phyloP scores from a whole-genome alignment of 2,888 invertebrate genomes.

The Sialis fuliginosa region DNA sequence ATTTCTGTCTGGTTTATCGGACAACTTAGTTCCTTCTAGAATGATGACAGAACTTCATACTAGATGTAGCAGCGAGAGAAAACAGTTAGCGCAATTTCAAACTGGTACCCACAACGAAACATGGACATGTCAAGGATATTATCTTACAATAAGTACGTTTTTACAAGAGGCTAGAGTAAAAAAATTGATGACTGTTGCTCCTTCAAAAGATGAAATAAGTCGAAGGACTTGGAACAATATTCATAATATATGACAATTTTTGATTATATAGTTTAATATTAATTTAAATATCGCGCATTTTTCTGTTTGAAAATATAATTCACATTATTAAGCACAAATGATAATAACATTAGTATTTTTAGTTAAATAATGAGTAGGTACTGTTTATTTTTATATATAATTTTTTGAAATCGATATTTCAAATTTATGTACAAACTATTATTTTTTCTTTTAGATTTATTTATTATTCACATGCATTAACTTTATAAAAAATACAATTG shows the following conservation, averaged over 20 bases:
- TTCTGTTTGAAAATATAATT: too few relatives aligned
- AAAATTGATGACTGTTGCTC: neutral
- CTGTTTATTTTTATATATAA: too few relatives aligned
- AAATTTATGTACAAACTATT: too few relatives aligned
- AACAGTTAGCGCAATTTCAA: slow-evolving; percentile 59
- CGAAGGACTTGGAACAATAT: slow-evolving; percentile 1
- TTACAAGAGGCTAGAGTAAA: slow-evolving; percentile 24
- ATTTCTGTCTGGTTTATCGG: slow-evolving; percentile 76
- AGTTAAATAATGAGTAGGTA: too few relatives aligned
- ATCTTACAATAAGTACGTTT: slow-evolving; percentile 35
- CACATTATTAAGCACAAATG: too few relatives aligned
- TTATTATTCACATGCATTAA: too few relatives aligned
- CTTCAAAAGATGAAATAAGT: neutral
- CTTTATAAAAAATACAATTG: too few relatives aligned
- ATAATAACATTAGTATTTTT: too few relatives aligned
- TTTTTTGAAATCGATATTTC: too few relatives aligned
- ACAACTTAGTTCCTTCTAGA: slow-evolving; percentile 71
- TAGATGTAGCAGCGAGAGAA: slow-evolving; percentile 54
- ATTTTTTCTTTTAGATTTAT: too few relatives aligned
- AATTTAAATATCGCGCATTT: too few relatives aligned
- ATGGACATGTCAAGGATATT: slow-evolving; percentile 77
- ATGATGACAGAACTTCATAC: slow-evolving; percentile 76
- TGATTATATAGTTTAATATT: neutral
- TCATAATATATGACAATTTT: slow-evolving; percentile 1
- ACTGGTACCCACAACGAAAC: slow-evolving; percentile 90